Evolutionary conservation across 2,888 invertebrate species (phyloP).

Genomic region (Pseudoips prasinana): DNA sequence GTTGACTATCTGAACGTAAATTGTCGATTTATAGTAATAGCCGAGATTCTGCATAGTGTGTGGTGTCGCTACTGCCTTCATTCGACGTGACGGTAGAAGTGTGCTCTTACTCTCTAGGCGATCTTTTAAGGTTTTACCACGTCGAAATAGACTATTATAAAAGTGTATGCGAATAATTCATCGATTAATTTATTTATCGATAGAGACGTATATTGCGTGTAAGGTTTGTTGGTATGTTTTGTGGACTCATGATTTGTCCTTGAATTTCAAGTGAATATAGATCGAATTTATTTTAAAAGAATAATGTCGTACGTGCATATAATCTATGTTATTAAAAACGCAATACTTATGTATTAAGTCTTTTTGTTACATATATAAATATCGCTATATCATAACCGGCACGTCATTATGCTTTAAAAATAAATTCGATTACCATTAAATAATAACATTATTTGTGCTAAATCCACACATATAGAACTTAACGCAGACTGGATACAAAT

Average conservation of each 20-base stretch:
- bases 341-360: no score
- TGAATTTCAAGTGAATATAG: conserved; percentile 14
- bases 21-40: no score
- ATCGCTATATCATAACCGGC: no score
- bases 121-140: conserved; percentile 39
- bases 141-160: conserved; percentile 48
- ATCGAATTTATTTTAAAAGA: conserved; percentile 30
- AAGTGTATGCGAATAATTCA: conserved; percentile 43
- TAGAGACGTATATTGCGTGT: conserved; percentile 43
- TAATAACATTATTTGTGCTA: conserved; percentile 45
- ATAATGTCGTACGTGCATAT: conserved; percentile 3
- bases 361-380: no score
- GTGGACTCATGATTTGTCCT: conserved; percentile 21
- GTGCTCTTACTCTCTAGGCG: conserved; percentile 36
- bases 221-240: conserved; percentile 42
- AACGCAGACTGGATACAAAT: conserved; percentile 42
- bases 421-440: conserved; percentile 38
- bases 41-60: conserved; percentile 29
- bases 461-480: conserved; percentile 50
- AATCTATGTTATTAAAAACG: no score
- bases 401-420: conserved; percentile 38
- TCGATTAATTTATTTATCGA: conserved; percentile 41
- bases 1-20: no score
- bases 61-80: conserved; percentile 29
- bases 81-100: conserved; percentile 31